Conservation (phyloP, 1,140 invertebrate genomes). For the Penaeus japonicus region DNA sequence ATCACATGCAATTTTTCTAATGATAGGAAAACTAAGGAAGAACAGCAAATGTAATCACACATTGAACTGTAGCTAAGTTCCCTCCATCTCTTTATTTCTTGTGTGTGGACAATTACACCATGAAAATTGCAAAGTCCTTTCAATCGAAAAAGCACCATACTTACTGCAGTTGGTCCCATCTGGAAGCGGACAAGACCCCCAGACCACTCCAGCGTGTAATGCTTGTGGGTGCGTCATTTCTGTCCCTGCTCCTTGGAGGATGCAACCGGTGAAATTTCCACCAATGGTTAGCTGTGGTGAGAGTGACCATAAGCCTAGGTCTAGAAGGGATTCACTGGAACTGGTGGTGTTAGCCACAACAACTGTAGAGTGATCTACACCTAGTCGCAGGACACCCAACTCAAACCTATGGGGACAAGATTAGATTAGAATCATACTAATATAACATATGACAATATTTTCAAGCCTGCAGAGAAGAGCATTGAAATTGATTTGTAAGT, state of each 20-base stretch:
- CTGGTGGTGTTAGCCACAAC: slow-evolving; percentile 80
- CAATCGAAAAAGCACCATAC: slow-evolving; percentile 59
- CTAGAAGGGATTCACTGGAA: slow-evolving; percentile 65
- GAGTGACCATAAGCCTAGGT: slow-evolving; percentile 71
- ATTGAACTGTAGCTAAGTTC: not conserved
- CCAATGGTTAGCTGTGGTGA: slow-evolving; percentile 76
- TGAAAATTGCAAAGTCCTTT: slow-evolving; percentile 44
- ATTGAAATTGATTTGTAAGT: too few species aligned
- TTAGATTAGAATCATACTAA: not conserved
- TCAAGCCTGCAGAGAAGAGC: not conserved
- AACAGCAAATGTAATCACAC: not conserved
- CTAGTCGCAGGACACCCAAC: slow-evolving; percentile 71
- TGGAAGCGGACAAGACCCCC: slow-evolving; percentile 76
- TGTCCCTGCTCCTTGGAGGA: slow-evolving; percentile 82
- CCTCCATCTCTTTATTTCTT: too few species aligned
- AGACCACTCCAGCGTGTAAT: slow-evolving; percentile 73
- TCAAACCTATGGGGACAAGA: slow-evolving; percentile 67
- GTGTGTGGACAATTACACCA: slow-evolving; percentile 66
- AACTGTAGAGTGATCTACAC: slow-evolving; percentile 62
- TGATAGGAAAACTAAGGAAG: not conserved
- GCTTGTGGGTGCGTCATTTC: slow-evolving; percentile 74
- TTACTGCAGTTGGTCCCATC: slow-evolving; percentile 72
- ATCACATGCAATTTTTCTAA: not conserved
- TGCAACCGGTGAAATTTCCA: slow-evolving; percentile 79
- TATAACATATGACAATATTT: not conserved